A percentile compares a stretch with the other conserved stretches of the same genome.
phyloP scores from a whole-genome alignment of 2,797 vertebrate genomes.

The Loriculus beryllinus region DNA sequence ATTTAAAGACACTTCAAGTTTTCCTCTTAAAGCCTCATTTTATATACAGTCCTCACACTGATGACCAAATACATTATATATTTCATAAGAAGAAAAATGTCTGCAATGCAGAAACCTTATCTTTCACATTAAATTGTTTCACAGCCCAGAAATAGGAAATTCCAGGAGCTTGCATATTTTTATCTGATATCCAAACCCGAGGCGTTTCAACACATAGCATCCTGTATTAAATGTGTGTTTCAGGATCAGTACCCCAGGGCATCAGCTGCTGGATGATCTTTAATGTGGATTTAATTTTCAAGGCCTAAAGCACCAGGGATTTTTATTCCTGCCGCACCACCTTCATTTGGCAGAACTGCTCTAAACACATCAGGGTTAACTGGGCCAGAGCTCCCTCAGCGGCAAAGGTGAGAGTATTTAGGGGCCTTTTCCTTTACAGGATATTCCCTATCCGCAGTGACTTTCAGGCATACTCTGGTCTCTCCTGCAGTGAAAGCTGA shows the following conservation, averaged over 20 bases:
- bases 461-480: rapidly evolving
- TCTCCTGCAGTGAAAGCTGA: neutral
- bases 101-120: conserved; percentile 29
- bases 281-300: neutral
- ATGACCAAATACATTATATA: neutral
- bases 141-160: neutral
- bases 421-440: neutral
- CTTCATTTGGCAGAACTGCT: neutral
- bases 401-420: neutral
- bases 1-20: neutral
- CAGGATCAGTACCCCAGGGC: neutral
- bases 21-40: neutral
- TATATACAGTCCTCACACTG: neutral
- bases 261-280: neutral
- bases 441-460: neutral
- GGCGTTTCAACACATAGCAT: neutral
- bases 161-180: neutral
- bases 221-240: neutral
- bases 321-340: neutral
- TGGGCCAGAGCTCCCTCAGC: neutral
- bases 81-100: conserved; percentile 24
- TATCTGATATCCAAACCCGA: neutral
- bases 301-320: neutral
- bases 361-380: rapidly evolving
- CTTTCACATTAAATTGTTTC: neutral